Conservation (phyloP, 2,888 invertebrate genomes). For the Agonopterix heracliana region DNA sequence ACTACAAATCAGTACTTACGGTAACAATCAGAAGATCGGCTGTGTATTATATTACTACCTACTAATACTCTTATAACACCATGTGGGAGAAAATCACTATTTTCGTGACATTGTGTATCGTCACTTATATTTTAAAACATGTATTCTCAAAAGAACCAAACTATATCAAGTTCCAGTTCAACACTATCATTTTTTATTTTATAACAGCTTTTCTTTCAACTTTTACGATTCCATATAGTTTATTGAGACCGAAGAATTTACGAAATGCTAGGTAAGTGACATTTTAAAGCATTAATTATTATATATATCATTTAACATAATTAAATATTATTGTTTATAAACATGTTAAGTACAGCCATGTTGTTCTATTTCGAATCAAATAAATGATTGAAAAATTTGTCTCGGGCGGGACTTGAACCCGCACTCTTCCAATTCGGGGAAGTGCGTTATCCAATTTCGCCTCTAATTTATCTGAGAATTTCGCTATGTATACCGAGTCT, state of each 20-base stretch:
- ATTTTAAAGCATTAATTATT: no score
- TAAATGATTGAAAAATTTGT: no score
- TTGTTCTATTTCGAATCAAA: no score
- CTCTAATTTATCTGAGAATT: no score
- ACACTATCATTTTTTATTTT: constrained; percentile 27
- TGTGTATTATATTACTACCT: constrained; percentile 22
- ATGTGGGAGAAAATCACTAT: constrained; percentile 46
- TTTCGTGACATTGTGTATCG: constrained; percentile 27
- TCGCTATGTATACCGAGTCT: no score
- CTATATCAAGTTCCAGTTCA: constrained; percentile 41
- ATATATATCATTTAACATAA: no score
- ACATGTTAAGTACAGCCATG: no score
- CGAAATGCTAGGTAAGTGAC: constrained; percentile 60
- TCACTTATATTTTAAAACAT: constrained; percentile 40
- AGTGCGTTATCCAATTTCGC: no score
- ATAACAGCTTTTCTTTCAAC: constrained; percentile 31
- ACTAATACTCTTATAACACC: constrained; percentile 5
- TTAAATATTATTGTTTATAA: no score
- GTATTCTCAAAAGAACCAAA: constrained; percentile 38
- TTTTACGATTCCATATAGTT: constrained; percentile 46
- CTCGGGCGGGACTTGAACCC: no score
- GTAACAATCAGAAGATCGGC: constrained; percentile 22
- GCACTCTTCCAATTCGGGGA: no score
- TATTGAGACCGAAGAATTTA: constrained; percentile 46
- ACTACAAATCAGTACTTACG: constrained; percentile 21